A percentile compares a stretch with the other conserved stretches of the same genome.
phyloP scores from a whole-genome alignment of 2,888 invertebrate species.

The Protodeltote pygarga region DNA sequence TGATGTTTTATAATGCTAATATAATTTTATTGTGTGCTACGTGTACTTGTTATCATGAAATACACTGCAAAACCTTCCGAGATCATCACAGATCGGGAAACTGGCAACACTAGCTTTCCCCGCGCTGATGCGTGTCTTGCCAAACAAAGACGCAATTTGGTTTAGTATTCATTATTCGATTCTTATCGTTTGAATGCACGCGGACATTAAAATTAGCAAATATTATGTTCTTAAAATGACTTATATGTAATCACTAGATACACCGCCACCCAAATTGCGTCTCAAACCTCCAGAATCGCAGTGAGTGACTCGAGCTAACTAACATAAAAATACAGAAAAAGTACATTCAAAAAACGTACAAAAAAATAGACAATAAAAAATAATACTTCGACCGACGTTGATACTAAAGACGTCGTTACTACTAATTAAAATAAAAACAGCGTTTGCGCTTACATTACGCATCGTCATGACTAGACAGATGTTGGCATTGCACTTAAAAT shows the following conservation, averaged over 20 bases:
- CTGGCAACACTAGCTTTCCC: too few species aligned
- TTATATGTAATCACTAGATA: constrained; percentile 16
- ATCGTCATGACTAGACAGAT: constrained; percentile 53
- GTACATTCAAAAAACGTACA: constrained; percentile 53
- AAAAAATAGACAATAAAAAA: constrained; percentile 45
- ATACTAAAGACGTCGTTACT: constrained; percentile 46
- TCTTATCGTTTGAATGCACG: neutral
- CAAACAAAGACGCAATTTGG: constrained; percentile 1
- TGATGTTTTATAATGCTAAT: too few species aligned
- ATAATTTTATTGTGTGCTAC: too few species aligned
- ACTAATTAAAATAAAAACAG: constrained; percentile 41
- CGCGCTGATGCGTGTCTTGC: too few species aligned
- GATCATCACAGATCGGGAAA: too few species aligned
- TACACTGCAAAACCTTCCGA: too few species aligned
- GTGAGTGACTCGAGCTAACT: constrained; percentile 45
- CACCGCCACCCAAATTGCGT: constrained; percentile 11
- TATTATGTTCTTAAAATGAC: constrained; percentile 6
- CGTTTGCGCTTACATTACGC: constrained; percentile 39
- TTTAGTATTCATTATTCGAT: neutral
- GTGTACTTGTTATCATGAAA: too few species aligned
- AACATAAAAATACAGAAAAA: constrained; percentile 46
- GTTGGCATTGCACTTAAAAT: constrained; percentile 54
- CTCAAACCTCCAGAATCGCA: constrained; percentile 11
- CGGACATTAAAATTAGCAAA: neutral
- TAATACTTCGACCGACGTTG: constrained; percentile 53